phyloP scores from a whole-genome alignment of 2,113 vertebrate genomes.

The Mormoops blainvillei region DNA sequence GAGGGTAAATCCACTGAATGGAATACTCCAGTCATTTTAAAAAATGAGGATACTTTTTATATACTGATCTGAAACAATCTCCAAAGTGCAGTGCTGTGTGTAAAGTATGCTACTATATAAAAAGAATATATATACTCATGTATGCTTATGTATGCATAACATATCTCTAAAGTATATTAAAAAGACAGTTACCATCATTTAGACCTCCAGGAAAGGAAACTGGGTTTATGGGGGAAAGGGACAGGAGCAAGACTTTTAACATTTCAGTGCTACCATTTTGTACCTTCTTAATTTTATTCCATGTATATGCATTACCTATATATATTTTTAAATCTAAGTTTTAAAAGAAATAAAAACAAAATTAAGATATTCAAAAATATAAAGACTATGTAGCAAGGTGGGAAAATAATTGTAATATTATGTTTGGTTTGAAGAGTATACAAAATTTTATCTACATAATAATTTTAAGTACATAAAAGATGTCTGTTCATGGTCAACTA shows the following conservation, averaged over 20 bases:
- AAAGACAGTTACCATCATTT: background rate
- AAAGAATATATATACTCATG: background rate
- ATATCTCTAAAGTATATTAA: background rate
- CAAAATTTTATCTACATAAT: background rate
- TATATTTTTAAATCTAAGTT: background rate
- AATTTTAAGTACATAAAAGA: background rate
- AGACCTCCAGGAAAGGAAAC: background rate
- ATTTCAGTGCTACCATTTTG: background rate
- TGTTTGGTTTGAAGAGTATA: background rate
- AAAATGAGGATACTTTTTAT: background rate
- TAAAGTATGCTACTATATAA: background rate
- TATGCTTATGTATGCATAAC: background rate
- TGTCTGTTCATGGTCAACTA: background rate
- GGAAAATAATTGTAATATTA: background rate
- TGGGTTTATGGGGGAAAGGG: background rate
- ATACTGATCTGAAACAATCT: background rate
- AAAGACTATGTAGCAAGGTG: background rate
- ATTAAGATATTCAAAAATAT: conserved; percentile 10
- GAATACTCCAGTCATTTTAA: background rate
- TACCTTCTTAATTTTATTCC: background rate
- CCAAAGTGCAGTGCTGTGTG: background rate
- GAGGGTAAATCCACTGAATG: background rate
- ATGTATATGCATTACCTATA: background rate
- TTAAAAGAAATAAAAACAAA: conserved; percentile 31
- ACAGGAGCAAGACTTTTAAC: background rate